Base-by-base conservation (phyloP, 1,140 invertebrate genomes). In the Planococcus citri region DNA sequence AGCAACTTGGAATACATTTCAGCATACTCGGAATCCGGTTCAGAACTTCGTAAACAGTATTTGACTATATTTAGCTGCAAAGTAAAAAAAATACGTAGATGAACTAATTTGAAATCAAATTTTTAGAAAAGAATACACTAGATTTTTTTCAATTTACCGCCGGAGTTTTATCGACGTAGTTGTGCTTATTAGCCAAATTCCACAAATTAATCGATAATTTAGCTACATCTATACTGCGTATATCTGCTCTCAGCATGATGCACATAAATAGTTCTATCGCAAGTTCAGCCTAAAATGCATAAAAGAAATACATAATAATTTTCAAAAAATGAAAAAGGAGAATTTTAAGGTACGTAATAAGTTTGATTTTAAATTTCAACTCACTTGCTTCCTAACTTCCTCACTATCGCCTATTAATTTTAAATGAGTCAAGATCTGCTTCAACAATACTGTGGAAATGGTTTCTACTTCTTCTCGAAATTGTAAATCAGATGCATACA, bases 401-500 rank as follows among this genome's bases (percentile, higher is more conserved):
- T 20, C 41, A n/a, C 17, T 20, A 21, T 85, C 83, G 0, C 8
- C 85, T 84, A 89, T 76, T 58, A 81, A 75, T 74, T 89, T 88
- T 6, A 96, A 80, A 73, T 91, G 84, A 25, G 80, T 78, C 3
- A 96, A 78, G 68, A 95, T 82, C 78, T 92, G 87, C 73, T 89
- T 86, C 10, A 95, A 78, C 61, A 96, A 79, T 70, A 88, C 86
- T 0, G 85, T 83, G 69, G 87, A 88, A 73, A 95, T 86, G 74
- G 85, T 86, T 73, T 93, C 87, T 0, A 95, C 81, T 80, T 93
- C 90, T 2, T 77, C 78, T 12, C 95, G 79, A 78, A 93, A 97
- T 78, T 94, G 90, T 27, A 85, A 83, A 80, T 96, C 92, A 51
- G 86, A 85, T 1, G 93, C 94, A 78, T 97, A 97, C n/a, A 97